Evolutionary conservation across 2,797 vertebrate species (phyloP).

Genomic region (Etheostoma perlongum): DNA sequence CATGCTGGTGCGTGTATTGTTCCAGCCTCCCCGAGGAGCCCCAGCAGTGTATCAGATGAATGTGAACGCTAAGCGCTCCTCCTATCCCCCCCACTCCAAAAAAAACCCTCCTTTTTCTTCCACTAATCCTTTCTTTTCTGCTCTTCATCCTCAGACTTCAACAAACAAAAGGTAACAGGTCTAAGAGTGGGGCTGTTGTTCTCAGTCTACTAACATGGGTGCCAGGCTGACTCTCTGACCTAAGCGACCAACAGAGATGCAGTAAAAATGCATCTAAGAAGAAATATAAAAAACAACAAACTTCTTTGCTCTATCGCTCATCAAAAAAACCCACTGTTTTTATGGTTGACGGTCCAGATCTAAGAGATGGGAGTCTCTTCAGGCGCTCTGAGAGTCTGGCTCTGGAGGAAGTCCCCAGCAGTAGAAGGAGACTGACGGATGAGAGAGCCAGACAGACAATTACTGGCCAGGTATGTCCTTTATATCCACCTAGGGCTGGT

Average conservation of each 20-base stretch:
- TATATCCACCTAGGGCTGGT: conserved; percentile 81
- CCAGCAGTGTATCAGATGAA: conserved; percentile 69
- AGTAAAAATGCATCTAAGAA: conserved; percentile 33
- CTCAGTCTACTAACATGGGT: conserved; percentile 34
- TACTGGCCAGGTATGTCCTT: conserved; percentile 82
- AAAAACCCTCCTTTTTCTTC: conserved; percentile 49
- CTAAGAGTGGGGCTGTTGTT: conserved; percentile 42
- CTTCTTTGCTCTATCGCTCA: conserved; percentile 4
- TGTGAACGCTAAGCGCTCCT: conserved; percentile 64
- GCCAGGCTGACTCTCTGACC: conserved; percentile 34
- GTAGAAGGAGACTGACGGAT: conserved; percentile 64
- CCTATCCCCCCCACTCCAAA: conserved; percentile 13
- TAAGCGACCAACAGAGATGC: conserved; percentile 41
- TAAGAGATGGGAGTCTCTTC: conserved; percentile 54
- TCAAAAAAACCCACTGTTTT: conserved; percentile 50
- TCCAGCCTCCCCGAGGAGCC: conserved; percentile 71
- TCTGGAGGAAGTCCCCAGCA: conserved; percentile 66
- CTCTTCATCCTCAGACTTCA: conserved; percentile 63
- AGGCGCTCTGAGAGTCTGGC: conserved; percentile 56
- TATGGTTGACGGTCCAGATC: conserved; percentile 48
- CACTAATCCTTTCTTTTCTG: conserved; percentile 70
- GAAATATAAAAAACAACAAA: neutral
- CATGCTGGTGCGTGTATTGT: conserved; percentile 81
- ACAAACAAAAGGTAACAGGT: conserved; percentile 74
- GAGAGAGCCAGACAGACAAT: conserved; percentile 80